These are phyloP conservation scores for Copidosoma aretas DNA, from an alignment of 2,888 invertebrate genomes.

Conservation along the genomic window DNA sequence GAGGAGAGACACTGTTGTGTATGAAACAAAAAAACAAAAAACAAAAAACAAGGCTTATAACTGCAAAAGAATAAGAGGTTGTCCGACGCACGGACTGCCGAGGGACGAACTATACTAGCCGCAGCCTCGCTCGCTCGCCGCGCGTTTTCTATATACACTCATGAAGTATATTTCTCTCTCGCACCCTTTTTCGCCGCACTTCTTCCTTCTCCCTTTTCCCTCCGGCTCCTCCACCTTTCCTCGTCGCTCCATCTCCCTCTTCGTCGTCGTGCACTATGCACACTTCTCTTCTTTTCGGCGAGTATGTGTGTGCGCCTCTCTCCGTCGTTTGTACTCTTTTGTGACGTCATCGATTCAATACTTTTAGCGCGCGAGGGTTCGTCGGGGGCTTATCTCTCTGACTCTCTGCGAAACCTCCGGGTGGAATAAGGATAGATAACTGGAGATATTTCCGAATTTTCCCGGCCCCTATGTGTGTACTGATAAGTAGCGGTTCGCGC, in stretches of 20 bases:
- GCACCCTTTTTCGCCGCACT: slow-evolving; percentile 8
- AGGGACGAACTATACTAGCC: neutral
- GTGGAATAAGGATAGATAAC: slow-evolving; percentile 1
- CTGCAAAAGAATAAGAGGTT: neutral
- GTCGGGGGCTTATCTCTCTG: too few species aligned
- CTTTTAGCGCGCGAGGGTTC: slow-evolving; percentile 50
- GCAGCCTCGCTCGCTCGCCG: neutral
- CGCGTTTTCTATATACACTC: too few species aligned
- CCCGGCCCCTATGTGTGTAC: slow-evolving; percentile 6
- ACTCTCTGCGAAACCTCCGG: neutral
- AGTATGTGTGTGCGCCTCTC: slow-evolving; percentile 33
- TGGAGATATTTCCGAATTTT: slow-evolving; percentile 2
- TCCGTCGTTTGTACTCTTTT: too few species aligned
- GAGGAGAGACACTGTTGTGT: slow-evolving; percentile 31
- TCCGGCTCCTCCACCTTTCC: slow-evolving; percentile 50
- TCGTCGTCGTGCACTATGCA: slow-evolving; percentile 13
- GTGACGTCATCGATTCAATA: slow-evolving; percentile 63
- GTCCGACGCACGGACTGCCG: neutral
- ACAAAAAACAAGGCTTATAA: neutral
- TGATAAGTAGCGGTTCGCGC: slow-evolving; percentile 27
- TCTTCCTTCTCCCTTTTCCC: neutral
- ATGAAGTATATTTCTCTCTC: neutral
- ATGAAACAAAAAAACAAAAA: neutral
- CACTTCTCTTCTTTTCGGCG: too few species aligned
- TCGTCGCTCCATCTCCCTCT: slow-evolving; percentile 44